phyloP scores from a whole-genome alignment of 2,888 invertebrate species.

The Acrobasis suavella region DNA sequence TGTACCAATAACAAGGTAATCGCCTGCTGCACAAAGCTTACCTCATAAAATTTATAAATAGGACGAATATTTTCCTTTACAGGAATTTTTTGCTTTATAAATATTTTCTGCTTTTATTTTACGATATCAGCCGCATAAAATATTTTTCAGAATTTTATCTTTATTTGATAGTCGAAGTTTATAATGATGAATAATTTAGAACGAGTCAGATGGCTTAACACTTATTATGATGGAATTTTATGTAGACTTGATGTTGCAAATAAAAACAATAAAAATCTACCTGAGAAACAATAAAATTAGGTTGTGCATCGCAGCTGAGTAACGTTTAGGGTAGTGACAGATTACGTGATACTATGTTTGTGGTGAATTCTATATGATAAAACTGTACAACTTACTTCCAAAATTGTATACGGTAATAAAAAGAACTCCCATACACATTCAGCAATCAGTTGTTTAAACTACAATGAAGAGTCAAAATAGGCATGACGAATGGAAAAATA shows the following conservation, averaged over 20 bases:
- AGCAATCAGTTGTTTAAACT: too few relatives aligned
- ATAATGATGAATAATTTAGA: conserved; percentile 5
- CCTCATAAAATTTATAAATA: too few relatives aligned
- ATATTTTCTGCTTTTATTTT: neutral
- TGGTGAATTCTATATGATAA: too few relatives aligned
- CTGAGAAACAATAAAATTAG: neutral
- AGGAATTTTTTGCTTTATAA: neutral
- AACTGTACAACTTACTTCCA: too few relatives aligned
- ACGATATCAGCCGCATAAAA: conserved; percentile 9
- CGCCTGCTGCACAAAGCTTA: too few relatives aligned
- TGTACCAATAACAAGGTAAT: too few relatives aligned
- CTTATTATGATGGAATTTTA: conserved; percentile 3
- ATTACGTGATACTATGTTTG: too few relatives aligned
- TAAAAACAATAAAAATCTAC: neutral
- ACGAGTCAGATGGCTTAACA: neutral
- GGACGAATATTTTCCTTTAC: neutral
- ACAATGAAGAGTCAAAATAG: too few relatives aligned
- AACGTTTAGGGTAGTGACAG: too few relatives aligned
- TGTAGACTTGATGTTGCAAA: neutral
- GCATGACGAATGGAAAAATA: too few relatives aligned
- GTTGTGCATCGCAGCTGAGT: neutral
- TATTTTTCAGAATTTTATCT: conserved; percentile 1
- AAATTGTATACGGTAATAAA: too few relatives aligned
- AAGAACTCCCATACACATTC: too few relatives aligned
- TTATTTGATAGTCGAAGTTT: conserved; percentile 4